Conservation (phyloP, 2,888 invertebrate species). For the Chymomyza procnemis region DNA sequence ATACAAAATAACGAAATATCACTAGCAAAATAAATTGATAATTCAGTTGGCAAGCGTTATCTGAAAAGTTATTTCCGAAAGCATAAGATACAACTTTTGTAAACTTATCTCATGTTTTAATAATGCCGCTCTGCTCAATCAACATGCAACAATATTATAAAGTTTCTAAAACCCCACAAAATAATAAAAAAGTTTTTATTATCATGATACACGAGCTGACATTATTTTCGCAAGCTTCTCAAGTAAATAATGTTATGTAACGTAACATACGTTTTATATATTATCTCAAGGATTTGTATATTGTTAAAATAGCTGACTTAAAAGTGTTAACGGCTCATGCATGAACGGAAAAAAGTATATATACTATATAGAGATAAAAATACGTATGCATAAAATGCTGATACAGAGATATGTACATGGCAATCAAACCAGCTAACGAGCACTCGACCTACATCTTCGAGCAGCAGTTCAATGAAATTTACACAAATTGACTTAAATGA, state of each 20-base stretch:
- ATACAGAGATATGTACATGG: neutral
- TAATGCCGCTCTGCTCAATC: neutral
- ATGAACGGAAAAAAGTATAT: neutral
- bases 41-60: neutral
- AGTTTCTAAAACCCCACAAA: neutral
- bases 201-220: neutral
- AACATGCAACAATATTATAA: neutral
- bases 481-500: slow-evolving; percentile 25
- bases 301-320: neutral
- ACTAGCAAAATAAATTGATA: neutral
- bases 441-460: slow-evolving; percentile 21
- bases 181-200: neutral
- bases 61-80: neutral
- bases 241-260: neutral
- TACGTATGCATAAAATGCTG: neutral
- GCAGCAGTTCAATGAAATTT: slow-evolving; percentile 17
- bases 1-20: neutral
- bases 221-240: neutral
- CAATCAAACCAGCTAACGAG: slow-evolving; percentile 4
- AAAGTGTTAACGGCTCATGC: slow-evolving; percentile 5
- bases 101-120: neutral
- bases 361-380: too few species aligned
- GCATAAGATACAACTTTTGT: neutral
- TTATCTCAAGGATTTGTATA: neutral
- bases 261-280: neutral